Base-by-base conservation (phyloP, 2,888 invertebrate species). In the Zhuqinia jingwanae region DNA sequence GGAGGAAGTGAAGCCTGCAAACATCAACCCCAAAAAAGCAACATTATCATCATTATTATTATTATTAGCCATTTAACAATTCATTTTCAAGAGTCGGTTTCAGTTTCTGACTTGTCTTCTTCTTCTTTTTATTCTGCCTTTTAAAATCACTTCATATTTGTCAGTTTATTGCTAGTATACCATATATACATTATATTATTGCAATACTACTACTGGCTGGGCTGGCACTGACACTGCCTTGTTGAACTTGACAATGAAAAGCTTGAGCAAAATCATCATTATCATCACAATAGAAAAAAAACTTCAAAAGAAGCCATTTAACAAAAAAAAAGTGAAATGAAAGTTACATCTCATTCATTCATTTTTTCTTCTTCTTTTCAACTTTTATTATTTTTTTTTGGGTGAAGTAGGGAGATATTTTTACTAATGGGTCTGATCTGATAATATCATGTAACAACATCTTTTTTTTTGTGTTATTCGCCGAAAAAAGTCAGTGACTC, bases 401-500 rank as follows among this genome's bases (percentile, higher is more conserved):
- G n/a, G n/a, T n/a, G n/a, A n/a, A n/a, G n/a, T n/a, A n/a, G n/a
- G n/a, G n/a, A n/a, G n/a, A n/a, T n/a, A n/a, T n/a, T 10, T 47
- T 76, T 17, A 20, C 76, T 76, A 68, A 68, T 68, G 45, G 68
- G n/a, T n/a, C 42, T 42, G 3, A n/a, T n/a, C 68, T 68, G 58
- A 76, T 76, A 56, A 76, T 76, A 76, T 76, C 58, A 76, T 76
- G 76, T 76, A 45, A 68, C 68, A 22, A 36, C 36, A 36, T 36
- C 36, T 3, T 36, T 6, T 68, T 42, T 22, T 27, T n/a, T n/a
- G 25, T 68, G 13, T 42, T 76, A 30, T 30, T 76, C 30, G 20
- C 20, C 30, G 17, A 56, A 76, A 76, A 47, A 78, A 78, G 78
- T 78, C 78, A 78, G 15, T 78, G 78, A 78, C 78, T 78, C 63